These are phyloP conservation scores for Ricordea florida DNA, from an alignment of 92 coral and sea anemone genomes.

Conservation along the genomic window DNA sequence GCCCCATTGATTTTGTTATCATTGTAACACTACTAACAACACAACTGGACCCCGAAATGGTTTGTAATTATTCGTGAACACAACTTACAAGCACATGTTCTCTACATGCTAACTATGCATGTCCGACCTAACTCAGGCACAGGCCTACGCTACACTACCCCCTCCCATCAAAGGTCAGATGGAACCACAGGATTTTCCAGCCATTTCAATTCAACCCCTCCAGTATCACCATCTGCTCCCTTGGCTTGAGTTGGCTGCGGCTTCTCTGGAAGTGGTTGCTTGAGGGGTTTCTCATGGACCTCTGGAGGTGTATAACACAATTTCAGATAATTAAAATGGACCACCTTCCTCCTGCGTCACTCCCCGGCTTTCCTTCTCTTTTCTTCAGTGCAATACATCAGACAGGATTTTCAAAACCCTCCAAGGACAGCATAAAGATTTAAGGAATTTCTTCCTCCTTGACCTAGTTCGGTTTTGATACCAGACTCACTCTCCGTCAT, in stretches of 20 bases:
- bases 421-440: slow-evolving; percentile 33
- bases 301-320: slow-evolving; percentile 12
- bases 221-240: not conserved
- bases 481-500: slow-evolving; percentile 36
- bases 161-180: not conserved
- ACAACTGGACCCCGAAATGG: no score
- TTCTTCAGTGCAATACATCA: slow-evolving; percentile 39
- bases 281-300: not conserved
- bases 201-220: slow-evolving; percentile 9
- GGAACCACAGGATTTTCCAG: slow-evolving; percentile 9
- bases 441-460: slow-evolving; percentile 3
- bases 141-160: slow-evolving; percentile 15
- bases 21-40: no score
- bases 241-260: not conserved
- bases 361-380: slow-evolving; percentile 28
- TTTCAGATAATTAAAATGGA: slow-evolving; percentile 29
- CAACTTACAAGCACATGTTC: no score
- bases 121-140: not conserved
- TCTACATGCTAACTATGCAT: not conserved
- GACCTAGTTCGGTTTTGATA: slow-evolving; percentile 21
- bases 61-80: no score
- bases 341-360: slow-evolving; percentile 18
- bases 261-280: not conserved
- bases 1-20: no score
- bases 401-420: slow-evolving; percentile 29